A percentile compares a stretch with the other conserved stretches of the same genome.
Conservation (phyloP, 2,797 vertebrate genomes). For the Smutsia gigantea region DNA sequence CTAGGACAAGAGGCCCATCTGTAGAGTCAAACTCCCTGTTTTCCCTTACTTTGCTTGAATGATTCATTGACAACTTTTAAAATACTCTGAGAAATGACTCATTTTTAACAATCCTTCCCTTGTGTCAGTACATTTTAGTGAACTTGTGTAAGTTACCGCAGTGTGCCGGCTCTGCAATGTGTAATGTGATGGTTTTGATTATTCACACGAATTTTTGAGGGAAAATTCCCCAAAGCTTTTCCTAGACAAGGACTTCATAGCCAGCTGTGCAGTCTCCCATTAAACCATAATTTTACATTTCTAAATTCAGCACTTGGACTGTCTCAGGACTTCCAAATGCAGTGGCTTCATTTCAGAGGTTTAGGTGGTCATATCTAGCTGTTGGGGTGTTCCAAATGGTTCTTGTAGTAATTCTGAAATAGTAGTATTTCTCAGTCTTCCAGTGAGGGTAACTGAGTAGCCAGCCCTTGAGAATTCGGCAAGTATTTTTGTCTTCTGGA, state of each 20-base stretch:
- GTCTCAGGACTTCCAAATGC: constrained; percentile 53
- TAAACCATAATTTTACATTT: background rate
- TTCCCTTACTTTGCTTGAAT: background rate
- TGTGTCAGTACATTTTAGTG: background rate
- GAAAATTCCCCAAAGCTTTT: background rate
- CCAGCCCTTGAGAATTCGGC: constrained; percentile 35
- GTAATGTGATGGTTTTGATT: background rate
- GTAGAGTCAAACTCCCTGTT: background rate
- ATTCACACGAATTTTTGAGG: background rate
- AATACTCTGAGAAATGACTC: background rate
- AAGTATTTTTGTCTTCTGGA: constrained; percentile 31
- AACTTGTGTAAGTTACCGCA: background rate
- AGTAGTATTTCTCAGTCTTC: background rate
- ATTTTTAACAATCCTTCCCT: background rate
- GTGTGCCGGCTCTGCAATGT: fast-evolving
- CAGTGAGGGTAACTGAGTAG: background rate
- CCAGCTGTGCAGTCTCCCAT: background rate
- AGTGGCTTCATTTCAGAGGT: constrained; percentile 60
- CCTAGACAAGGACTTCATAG: background rate
- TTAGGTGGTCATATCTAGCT: constrained; percentile 57
- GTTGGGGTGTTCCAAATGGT: constrained; percentile 64
- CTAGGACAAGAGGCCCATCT: background rate
- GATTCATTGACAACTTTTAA: background rate
- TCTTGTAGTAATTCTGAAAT: constrained; percentile 53
- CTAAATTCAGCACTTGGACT: background rate